Base-by-base conservation (phyloP, 2,888 invertebrate species). In the Chrysodeixis includens region DNA sequence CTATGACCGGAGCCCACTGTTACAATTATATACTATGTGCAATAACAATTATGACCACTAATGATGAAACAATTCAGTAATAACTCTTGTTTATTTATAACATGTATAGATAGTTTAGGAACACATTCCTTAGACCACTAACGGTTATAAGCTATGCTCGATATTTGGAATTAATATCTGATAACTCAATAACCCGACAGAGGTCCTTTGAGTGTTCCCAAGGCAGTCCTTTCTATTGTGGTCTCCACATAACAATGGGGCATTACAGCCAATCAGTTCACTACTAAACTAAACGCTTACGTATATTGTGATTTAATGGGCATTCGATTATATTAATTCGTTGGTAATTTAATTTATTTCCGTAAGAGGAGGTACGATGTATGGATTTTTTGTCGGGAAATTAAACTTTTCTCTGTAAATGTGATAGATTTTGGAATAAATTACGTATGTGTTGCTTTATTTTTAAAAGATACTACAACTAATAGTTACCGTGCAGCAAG, bases 241-340 rank as follows among this genome's bases (percentile, higher is more conserved):
- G 16, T 51, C 59, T 58, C 51, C 53, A 59, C 46, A 46, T 57
- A 57, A 71, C 57, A 64, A 55, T 64, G 10, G 53, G 55, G 16
- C 32, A 18, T 57, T 61, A 30, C 22, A 61, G 57, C 35, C 35
- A 57, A 69, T 56, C 40, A 56, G 61, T 52, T 56, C 9, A 30
- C 26, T 20, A 51, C 35, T 66, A 53, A 53, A 46, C 20, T 66
- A 56, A 61, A 46, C 20, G 60, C 12, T 56, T 16, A 44, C 46
- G 44, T 52, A 44, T 32, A 52, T 52, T 30, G 30, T 57, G 54
- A 40, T 52, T 60, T 30, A 60, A 63, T 54, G n/a, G 54, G 54
- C 32, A 54, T 63, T 57, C 30, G 44, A 44, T 53, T 52, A 63
- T 20, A 44, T 56, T 16, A 40, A 9, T 52, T 40, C n/a, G 35